Evolutionary conservation across 1,140 invertebrate species (phyloP).

Genomic region (Drosophila lacertosa): DNA sequence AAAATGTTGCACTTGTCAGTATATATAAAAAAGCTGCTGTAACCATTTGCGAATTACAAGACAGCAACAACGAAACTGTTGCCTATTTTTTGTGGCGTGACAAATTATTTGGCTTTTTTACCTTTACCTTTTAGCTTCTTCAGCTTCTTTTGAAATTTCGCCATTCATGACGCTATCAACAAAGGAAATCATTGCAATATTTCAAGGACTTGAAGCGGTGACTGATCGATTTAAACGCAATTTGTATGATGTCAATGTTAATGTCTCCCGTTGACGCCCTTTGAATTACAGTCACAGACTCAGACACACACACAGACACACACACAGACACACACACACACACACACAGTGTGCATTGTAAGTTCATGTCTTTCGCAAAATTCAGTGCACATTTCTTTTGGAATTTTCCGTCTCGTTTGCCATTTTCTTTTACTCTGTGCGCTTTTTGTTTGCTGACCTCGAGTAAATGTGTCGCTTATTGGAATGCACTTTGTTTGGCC

Average conservation of each 20-base stretch:
- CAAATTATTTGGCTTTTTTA: neutral
- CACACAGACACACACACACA: neutral
- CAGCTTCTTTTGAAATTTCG: neutral
- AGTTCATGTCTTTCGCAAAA: slow-evolving; percentile 23
- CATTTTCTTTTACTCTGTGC: neutral
- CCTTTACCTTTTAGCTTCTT: neutral
- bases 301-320: too few species aligned
- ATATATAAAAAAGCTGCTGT: neutral
- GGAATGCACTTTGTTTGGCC: slow-evolving; percentile 49
- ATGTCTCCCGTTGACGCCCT: slow-evolving; percentile 40
- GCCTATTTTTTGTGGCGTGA: slow-evolving; percentile 6
- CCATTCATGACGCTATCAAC: slow-evolving; percentile 12
- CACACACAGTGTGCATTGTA: slow-evolving; percentile 7
- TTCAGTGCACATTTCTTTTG: slow-evolving; percentile 26
- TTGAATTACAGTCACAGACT: slow-evolving; percentile 18
- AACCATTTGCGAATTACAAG: slow-evolving; percentile 22
- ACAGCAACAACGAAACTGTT: neutral
- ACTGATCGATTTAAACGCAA: slow-evolving; percentile 42
- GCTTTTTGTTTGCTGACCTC: slow-evolving; percentile 8
- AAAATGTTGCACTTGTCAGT: neutral
- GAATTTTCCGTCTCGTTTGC: neutral
- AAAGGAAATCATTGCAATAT: slow-evolving; percentile 26
- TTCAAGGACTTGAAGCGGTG: slow-evolving; percentile 15
- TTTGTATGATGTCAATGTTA: slow-evolving; percentile 51
- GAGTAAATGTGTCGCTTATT: slow-evolving; percentile 38